Base-by-base conservation (phyloP, 2,113 vertebrate species). In the Crypturellus undulatus region DNA sequence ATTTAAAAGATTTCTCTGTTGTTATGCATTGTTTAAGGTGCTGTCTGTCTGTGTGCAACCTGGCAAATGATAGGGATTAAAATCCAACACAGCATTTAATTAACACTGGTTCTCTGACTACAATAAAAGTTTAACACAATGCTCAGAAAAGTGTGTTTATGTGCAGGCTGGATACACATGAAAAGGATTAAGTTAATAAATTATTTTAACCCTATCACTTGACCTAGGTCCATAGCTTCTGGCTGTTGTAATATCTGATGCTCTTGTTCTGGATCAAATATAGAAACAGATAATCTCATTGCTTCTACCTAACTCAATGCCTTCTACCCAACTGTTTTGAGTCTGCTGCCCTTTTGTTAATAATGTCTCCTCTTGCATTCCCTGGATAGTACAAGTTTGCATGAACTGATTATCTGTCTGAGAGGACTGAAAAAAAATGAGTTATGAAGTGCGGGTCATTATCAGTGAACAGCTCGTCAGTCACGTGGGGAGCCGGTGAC, bases 1-100 rank as follows among this genome's bases (percentile, higher is more conserved):
- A 64, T 93, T 96, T 84, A 93, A 93, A 60, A 94, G 69, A 90
- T 95, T 93, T 88, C 62, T 90, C 60, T 84, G 76, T 84, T 72
- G 76, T 24, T 18, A 78, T 62, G 62, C 62, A 71, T 86, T 93
- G 83, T 88, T 75, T 92, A 71, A 93, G 93, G 79, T 94, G 59
- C 38, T 88, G 69, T 83, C 82, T 90, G 88, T 62, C 26, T 80
- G 11, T 68, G 43, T 91, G 76, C 89, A 89, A 78, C 52, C 77
- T 58, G 26, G 76, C 25, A 96, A 95, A 93, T 45, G 64, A 83
- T 24, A 85, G 79, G 80, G 88, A 97, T 89, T 96, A 90, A 93
- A 94, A 84, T 84, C 62, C 62, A 58, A 65, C n/a, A 69, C 52
- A 93, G 17, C 28, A 76, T 90, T 94, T 90, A 96, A 95, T 95